A percentile compares a stretch with the other conserved stretches of the same genome.
Evolutionary conservation across 2,888 invertebrate species (phyloP).

Genomic region (Dynastes hyllus): DNA sequence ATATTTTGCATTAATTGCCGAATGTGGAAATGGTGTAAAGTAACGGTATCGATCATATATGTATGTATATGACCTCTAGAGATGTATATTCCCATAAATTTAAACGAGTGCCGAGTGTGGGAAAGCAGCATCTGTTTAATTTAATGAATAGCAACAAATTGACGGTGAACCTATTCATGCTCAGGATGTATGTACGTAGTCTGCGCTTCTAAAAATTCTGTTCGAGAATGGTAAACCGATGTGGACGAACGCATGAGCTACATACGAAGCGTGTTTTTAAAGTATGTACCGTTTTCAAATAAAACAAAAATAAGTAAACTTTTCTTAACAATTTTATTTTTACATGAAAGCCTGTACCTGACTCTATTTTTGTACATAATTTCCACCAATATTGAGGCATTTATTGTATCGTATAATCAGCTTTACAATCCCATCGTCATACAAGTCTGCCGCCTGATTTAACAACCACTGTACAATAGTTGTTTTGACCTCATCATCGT

Average conservation of each 20-base stretch:
- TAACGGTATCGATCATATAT: neutral
- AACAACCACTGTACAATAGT: too few relatives aligned
- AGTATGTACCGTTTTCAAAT: too few relatives aligned
- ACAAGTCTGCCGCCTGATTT: too few relatives aligned
- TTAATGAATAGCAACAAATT: neutral
- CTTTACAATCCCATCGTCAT: too few relatives aligned
- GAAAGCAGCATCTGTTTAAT: conserved; percentile 14
- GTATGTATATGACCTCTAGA: neutral
- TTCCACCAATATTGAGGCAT: too few relatives aligned
- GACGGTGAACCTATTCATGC: neutral
- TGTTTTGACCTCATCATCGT: too few relatives aligned
- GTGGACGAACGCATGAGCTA: neutral
- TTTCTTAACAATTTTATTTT: too few relatives aligned
- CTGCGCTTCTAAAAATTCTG: conserved; percentile 1
- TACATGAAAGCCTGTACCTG: too few relatives aligned
- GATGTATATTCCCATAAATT: conserved; percentile 22
- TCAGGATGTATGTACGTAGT: conserved; percentile 3
- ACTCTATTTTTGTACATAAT: too few relatives aligned
- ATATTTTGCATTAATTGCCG: neutral
- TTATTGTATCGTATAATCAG: too few relatives aligned
- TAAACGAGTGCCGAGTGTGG: neutral
- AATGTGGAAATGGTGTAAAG: neutral
- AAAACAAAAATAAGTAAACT: too few relatives aligned
- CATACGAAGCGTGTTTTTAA: too few relatives aligned
- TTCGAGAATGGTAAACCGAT: neutral